Base-by-base conservation (phyloP, 2,888 invertebrate genomes). In the Drosophila borborema region DNA sequence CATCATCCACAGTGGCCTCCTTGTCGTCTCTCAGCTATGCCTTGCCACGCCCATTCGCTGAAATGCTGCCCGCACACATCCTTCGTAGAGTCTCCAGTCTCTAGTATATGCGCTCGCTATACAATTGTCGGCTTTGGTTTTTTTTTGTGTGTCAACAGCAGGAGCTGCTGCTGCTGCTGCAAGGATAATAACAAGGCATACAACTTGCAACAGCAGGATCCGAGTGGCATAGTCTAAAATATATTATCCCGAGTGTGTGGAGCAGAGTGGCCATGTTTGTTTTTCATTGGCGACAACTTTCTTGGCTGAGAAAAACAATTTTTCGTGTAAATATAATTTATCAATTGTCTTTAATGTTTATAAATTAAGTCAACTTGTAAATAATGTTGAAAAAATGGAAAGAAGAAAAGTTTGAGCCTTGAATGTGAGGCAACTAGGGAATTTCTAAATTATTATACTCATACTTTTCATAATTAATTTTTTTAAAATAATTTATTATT, bases 131-230 rank as follows among this genome's bases (percentile, higher is more conserved):
- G 14, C 43, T 64, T 64, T 62, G 77, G 64, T 6, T 28, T 28
- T 28, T 36, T 73, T 73, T 68, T 61, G 55, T 77, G 65, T 77
- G 77, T 77, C 77, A 77, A 77, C 77, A 77, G 48, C 74, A 77
- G 70, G 53, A 34, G 48, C 48, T 14, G 23, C 72, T 36, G 38
- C 53, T 77, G 77, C 77, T 36, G 38, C 53, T 77, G 77, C 77
- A 77, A 77, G 77, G 77, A 77, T 77, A 77, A 73, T 77, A 70
- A 61, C 58, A 77, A 58, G 65, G 48, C 61, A 60, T 23, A 51
- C 23, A 64, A 64, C 67, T 67, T 46, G 71, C 73, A 46, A 64
- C 72, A 45, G 70, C 71, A 60, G 48, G 40, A 23, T 46, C 31
- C 61, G 28, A 68, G 49, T 61, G 70, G 20, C 67, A 68, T 49